Base-by-base conservation (phyloP, 2,888 invertebrate genomes). In the Rhogogaster chlorosoma region DNA sequence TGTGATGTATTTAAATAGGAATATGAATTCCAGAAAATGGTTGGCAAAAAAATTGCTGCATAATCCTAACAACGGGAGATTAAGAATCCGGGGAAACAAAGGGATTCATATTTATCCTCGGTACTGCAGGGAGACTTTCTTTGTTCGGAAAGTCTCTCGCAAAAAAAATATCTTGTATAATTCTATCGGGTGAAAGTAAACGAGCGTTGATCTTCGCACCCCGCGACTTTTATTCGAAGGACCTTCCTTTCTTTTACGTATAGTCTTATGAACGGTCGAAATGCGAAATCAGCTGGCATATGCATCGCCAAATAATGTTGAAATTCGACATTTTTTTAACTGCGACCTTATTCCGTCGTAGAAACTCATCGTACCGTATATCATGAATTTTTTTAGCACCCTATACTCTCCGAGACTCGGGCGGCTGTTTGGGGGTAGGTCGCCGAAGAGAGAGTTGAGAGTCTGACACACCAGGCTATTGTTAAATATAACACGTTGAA, bases 401-500 rank as follows among this genome's bases (percentile, higher is more conserved):
- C 36, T 36, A 36, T 70, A 70, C n/a, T 70, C 70, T 70, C 29
- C 36, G 36, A 70, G n/a, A 29, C 70, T 70, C 70, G 70, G 36
- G 36, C 36, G 36, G 70, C 12, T 29, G 29, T 9, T 29, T 26
- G 26, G 26, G 61, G 61, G 22, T 61, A 61, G 61, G 61, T 61
- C 61, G 22, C 12, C 61, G 26, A 61, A 32, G 70, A 36, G 70
- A 32, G 70, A 36, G 70, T 36, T 36, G 18, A 36, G 70, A 36
- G 70, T 61, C 70, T 36, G 70, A 70, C 32, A 36, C 18, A 36
- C 70, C n/a, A 70, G 15, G 32, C 70, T 70, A 70, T 70, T 70
- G 70, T 70, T 70, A 70, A 70, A 70, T 70, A 18, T 36, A 70
- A 70, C 70, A 70, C 61, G 61, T 61, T 61, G 61, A 61, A 61